Evolutionary conservation across 2,113 vertebrate species (phyloP).

Genomic region (Phocoena sinus): DNA sequence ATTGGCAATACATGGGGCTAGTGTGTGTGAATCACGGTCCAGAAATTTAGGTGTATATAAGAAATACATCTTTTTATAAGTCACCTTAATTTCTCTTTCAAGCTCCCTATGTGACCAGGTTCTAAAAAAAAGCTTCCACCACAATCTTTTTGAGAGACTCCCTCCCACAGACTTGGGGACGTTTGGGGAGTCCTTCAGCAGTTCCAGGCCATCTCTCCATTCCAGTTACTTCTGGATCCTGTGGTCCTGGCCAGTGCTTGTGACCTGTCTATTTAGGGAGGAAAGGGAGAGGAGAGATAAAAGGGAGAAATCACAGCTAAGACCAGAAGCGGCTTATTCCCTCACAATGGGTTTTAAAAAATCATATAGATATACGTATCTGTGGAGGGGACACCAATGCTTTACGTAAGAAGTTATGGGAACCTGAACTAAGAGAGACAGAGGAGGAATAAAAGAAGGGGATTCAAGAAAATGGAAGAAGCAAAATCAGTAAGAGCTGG

Average conservation of each 20-base stretch:
- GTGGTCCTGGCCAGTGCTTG: background rate
- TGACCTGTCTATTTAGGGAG: background rate
- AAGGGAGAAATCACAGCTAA: background rate
- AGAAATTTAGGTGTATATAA: background rate
- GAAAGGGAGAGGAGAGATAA: background rate
- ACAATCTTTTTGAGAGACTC: background rate
- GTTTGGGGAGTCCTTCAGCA: background rate
- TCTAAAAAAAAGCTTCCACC: background rate
- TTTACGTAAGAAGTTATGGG: background rate
- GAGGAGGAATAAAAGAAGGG: background rate
- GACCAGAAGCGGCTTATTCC: background rate
- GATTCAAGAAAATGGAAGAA: background rate
- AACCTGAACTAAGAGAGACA: background rate
- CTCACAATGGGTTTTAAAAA: background rate
- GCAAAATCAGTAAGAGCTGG: background rate
- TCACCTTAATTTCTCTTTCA: background rate
- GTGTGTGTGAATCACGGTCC: background rate
- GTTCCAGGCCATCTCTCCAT: accelerated
- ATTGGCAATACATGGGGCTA: background rate
- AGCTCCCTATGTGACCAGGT: background rate
- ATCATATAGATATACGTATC: background rate
- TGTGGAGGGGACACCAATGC: background rate
- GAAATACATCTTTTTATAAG: background rate
- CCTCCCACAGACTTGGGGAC: background rate
- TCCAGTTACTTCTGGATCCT: accelerated